A percentile compares a stretch with the other conserved stretches of the same genome.
Evolutionary conservation across 1,140 invertebrate species (phyloP).

Genomic region (Andricus grossulariae): DNA sequence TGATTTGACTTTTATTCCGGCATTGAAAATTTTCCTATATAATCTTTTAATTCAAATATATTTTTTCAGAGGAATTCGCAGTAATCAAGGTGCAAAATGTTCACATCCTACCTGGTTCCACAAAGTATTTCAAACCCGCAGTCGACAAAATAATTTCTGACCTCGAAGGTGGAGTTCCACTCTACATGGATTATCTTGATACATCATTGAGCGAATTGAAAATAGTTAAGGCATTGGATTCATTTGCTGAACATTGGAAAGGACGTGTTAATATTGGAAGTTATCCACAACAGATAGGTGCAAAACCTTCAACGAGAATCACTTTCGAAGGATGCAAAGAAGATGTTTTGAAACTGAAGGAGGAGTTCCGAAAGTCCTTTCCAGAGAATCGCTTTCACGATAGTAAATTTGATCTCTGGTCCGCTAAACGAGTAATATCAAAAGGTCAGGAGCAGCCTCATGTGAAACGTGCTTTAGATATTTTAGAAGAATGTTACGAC

Average conservation of each 20-base stretch:
- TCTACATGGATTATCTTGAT: constrained; percentile 59
- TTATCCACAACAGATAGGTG: constrained; percentile 79
- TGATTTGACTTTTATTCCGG: too few species aligned
- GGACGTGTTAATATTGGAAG: constrained; percentile 80
- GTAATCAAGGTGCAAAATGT: constrained; percentile 82
- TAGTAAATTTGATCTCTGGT: neutral
- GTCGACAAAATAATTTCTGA: constrained; percentile 68
- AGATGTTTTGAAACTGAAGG: constrained; percentile 61
- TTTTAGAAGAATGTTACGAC: constrained; percentile 65
- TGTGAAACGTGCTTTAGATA: constrained; percentile 56
- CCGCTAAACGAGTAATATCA: constrained; percentile 26
- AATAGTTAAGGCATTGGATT: constrained; percentile 76
- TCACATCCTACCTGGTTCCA: constrained; percentile 84
- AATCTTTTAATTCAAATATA: constrained; percentile 26
- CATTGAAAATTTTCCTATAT: neutral
- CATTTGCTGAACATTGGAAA: constrained; percentile 76
- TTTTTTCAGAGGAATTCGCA: constrained; percentile 70
- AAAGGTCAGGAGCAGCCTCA: constrained; percentile 43
- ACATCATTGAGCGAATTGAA: constrained; percentile 78
- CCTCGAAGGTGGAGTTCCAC: constrained; percentile 39
- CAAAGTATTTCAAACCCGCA: constrained; percentile 77
- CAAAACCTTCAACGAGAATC: constrained; percentile 69
- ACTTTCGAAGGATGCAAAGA: constrained; percentile 72
- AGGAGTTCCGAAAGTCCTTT: constrained; percentile 59
- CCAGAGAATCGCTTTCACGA: constrained; percentile 32